phyloP scores from a whole-genome alignment of 1,140 invertebrate genomes.

The Wasmannia auropunctata region DNA sequence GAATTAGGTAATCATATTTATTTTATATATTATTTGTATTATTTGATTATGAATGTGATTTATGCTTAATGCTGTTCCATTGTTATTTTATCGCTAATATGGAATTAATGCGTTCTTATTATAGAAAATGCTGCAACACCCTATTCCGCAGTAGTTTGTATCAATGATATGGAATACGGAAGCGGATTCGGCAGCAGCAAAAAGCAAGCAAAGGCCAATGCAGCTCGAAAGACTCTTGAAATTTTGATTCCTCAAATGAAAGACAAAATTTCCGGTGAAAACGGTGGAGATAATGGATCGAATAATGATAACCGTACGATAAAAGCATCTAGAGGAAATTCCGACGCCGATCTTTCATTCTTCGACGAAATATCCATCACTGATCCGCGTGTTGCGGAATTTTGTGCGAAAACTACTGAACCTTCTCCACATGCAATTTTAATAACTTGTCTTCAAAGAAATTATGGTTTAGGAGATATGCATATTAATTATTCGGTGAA shows the following conservation, averaged over 20 bases:
- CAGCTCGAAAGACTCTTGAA: constrained; percentile 94
- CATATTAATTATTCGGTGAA: constrained; percentile 95
- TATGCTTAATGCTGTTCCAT: neutral
- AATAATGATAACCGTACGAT: constrained; percentile 81
- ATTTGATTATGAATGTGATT: no score
- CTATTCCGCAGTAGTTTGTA: constrained; percentile 96
- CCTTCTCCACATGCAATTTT: constrained; percentile 97
- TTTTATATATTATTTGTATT: constrained; percentile 1
- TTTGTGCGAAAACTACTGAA: constrained; percentile 97
- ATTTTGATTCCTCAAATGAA: constrained; percentile 98
- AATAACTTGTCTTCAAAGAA: constrained; percentile 95
- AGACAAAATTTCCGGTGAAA: constrained; percentile 89
- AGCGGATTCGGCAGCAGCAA: constrained; percentile 97
- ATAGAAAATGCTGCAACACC: constrained; percentile 96
- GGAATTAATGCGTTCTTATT: constrained; percentile 50
- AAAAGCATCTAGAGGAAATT: constrained; percentile 82
- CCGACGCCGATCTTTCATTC: constrained; percentile 88
- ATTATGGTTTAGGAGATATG: constrained; percentile 95
- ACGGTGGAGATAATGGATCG: constrained; percentile 85
- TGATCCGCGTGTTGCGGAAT: constrained; percentile 96
- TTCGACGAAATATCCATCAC: constrained; percentile 97
- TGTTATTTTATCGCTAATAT: constrained; percentile 23
- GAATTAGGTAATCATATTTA: constrained; percentile 89
- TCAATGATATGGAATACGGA: constrained; percentile 96
- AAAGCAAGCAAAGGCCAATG: constrained; percentile 97